phyloP scores from a whole-genome alignment of 2,888 invertebrate genomes.

The Eupithecia vulgata region DNA sequence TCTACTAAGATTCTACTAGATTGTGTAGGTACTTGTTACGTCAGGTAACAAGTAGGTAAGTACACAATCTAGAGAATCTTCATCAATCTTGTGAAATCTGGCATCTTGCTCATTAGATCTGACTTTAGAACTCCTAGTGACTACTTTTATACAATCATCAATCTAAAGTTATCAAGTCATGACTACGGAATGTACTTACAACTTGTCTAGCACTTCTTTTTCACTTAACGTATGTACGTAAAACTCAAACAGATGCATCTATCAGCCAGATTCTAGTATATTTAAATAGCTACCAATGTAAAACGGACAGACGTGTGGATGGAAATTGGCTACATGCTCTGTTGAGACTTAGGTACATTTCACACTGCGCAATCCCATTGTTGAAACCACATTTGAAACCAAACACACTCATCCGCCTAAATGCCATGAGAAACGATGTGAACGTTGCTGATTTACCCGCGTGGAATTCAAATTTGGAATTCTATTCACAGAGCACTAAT shows the following conservation, averaged over 20 bases:
- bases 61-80: too few species aligned
- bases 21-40: too few species aligned
- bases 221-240: background rate
- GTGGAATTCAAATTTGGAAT: slow-evolving; percentile 20
- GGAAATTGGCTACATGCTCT: slow-evolving; percentile 25
- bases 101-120: too few species aligned
- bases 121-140: background rate
- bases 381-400: slow-evolving; percentile 22
- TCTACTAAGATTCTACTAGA: too few species aligned
- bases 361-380: slow-evolving; percentile 28
- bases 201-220: background rate
- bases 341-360: slow-evolving; percentile 2
- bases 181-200: background rate
- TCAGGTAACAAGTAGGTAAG: too few species aligned
- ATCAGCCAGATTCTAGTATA: background rate
- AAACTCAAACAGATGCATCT: background rate
- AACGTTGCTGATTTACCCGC: slow-evolving; percentile 31
- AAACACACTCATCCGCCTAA: slow-evolving; percentile 37
- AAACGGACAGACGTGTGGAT: slow-evolving; percentile 23
- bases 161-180: background rate
- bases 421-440: slow-evolving; percentile 33
- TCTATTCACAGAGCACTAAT: slow-evolving; percentile 18
- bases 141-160: background rate
- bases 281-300: background rate
- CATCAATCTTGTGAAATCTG: too few species aligned